Conservation (phyloP, 2,797 vertebrate genomes). For the Chaunax sp. region DNA sequence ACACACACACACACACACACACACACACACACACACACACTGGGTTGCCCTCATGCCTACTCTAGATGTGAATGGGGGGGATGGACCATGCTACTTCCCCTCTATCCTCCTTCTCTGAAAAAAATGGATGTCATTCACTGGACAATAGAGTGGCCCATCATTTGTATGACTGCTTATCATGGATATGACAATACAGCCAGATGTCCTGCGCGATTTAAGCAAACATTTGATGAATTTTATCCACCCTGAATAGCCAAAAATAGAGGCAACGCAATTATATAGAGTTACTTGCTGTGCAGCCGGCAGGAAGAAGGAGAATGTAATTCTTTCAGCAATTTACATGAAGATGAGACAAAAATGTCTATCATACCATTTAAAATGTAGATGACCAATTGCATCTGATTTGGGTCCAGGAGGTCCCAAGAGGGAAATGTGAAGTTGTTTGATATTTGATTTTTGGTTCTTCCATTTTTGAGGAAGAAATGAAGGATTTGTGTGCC, state of each 20-base stretch:
- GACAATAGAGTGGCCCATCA: constrained; percentile 40
- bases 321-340: constrained; percentile 55
- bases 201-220: constrained; percentile 56
- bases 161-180: constrained; percentile 61
- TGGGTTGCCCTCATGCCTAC: constrained; percentile 23
- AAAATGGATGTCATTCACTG: constrained; percentile 25
- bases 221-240: constrained; percentile 52
- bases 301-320: constrained; percentile 31
- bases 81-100: constrained; percentile 21
- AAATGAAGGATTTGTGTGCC: background rate
- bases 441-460: background rate
- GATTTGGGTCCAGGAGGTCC: too few relatives aligned
- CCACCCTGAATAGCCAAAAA: constrained; percentile 34
- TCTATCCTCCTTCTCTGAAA: constrained; percentile 4
- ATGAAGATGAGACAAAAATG: constrained; percentile 49
- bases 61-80: constrained; percentile 36
- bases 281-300: constrained; percentile 28
- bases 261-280: constrained; percentile 43
- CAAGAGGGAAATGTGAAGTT: too few relatives aligned
- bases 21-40: constrained; percentile 11
- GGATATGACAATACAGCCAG: constrained; percentile 63
- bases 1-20: constrained; percentile 13
- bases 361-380: constrained; percentile 48
- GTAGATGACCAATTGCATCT: constrained; percentile 20
- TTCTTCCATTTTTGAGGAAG: too few relatives aligned